Evolutionary conservation across 2,113 vertebrate genomes (phyloP), one percentile per base, ranked within the genome.

Genomic region (Otolemur garnettii): DNA sequence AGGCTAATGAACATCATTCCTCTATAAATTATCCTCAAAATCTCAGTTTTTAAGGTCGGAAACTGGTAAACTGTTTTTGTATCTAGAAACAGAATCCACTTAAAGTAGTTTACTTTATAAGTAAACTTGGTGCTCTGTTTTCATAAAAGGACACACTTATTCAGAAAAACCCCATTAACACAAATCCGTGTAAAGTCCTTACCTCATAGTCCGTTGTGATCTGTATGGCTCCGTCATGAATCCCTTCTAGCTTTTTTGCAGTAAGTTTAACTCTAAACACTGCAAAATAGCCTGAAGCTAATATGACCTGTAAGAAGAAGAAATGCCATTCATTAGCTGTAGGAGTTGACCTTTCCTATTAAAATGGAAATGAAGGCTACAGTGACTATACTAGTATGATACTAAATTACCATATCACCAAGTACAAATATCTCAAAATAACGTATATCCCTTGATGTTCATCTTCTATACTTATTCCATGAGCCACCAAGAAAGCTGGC

Each of bases 141-240:
- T 72, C 94, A 66, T 38, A 90, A 92, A 95, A 82, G 87, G 88
- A 91, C 68, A 18, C 24, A 68, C 75, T 90, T 71, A 91, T n/a
- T 95, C 55, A 93, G 59, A 84, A 96, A 94, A 86, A 87, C 10
- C 6, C 24, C 35, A 68, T 1, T 82, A 66, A 33, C 30, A 28
- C 2, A 5, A 62, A 57, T 21, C 9, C 19, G 8, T 10, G 38
- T 0, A 1, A 13, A 75, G 33, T 21, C 45, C 33, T 60, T 98
- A 99, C 99, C 99, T 99, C 99, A 96, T 99, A 99, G 98, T 99
- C 99, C 97, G 99, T 99, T 0, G 99, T 99, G 93, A 99, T 99
- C 98, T 99, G 99, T 89, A 99, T 98, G 83, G 99, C 99, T 97
- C 99, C 99, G 30, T 99, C 99, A 72, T 99, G 99, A 81, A 98